Percentiles rank a stretch among this genome's conserved stretches.
phyloP scores from a whole-genome alignment of 2,797 vertebrate genomes.

The Neoniphon sammara region DNA sequence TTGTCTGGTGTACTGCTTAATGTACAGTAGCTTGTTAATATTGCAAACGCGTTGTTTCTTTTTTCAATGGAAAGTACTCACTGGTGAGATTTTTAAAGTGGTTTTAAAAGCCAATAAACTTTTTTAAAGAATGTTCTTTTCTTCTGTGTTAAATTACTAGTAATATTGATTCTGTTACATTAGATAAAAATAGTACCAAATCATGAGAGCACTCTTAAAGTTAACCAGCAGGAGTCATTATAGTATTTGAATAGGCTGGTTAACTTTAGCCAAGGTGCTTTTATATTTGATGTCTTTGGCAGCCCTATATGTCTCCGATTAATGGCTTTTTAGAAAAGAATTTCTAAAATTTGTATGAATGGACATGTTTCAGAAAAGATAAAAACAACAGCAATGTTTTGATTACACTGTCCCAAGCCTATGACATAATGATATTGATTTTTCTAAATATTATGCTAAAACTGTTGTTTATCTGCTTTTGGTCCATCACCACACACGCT shows the following conservation, averaged over 20 bases:
- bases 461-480: conserved; percentile 42
- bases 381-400: background rate
- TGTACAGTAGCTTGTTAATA: conserved; percentile 98
- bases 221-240: conserved; percentile 23
- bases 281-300: no score
- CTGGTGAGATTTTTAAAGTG: conserved; percentile 99
- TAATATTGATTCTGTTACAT: conserved; percentile 45
- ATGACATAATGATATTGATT: conserved; percentile 23
- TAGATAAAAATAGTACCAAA: conserved; percentile 20
- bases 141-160: conserved; percentile 31
- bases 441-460: conserved; percentile 14
- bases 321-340: background rate
- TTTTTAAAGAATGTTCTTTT: conserved; percentile 84
- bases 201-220: conserved; percentile 23
- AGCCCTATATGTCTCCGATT: background rate
- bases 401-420: background rate
- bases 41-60: conserved; percentile 94
- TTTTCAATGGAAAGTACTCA: conserved; percentile 99
- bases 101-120: conserved; percentile 99
- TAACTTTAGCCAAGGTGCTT: background rate
- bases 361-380: background rate
- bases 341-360: no score
- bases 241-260: background rate
- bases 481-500: conserved; percentile 25
- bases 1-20: conserved; percentile 99